A percentile compares a stretch with the other conserved stretches of the same genome.
phyloP scores from a whole-genome alignment of 2,888 invertebrate genomes.

The Meta bourneti region DNA sequence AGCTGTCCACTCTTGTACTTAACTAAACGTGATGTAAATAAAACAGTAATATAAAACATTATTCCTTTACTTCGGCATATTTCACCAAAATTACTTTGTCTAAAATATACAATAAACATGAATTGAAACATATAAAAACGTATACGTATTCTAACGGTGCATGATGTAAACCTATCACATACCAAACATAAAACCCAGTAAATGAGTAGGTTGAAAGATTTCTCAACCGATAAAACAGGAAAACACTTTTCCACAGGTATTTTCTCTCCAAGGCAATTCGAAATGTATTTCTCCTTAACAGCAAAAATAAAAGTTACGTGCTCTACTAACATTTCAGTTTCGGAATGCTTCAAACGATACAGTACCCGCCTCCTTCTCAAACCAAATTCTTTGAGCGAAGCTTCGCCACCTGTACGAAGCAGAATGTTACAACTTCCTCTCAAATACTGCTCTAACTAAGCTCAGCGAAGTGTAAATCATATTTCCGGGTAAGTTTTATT shows the following conservation, averaged over 20 bases:
- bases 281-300: neutral
- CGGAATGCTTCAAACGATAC: constrained; percentile 8
- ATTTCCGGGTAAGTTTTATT: constrained; percentile 72
- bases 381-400: constrained; percentile 33
- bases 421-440: constrained; percentile 54
- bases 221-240: neutral
- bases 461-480: constrained; percentile 68
- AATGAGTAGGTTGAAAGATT: neutral
- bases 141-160: no score
- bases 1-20: no score
- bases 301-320: neutral
- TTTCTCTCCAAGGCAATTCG: constrained; percentile 11
- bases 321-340: constrained; percentile 33
- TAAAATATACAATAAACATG: no score
- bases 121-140: no score
- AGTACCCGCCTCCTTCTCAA: neutral
- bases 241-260: neutral
- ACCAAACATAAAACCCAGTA: neutral
- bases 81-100: no score
- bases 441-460: constrained; percentile 65
- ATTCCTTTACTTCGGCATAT: no score
- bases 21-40: no score
- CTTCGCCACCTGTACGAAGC: constrained; percentile 28
- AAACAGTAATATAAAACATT: no score
- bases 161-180: neutral